Evolutionary conservation across 2,113 vertebrate species (phyloP), one percentile per base, ranked within the genome.

Genomic region (Cygnus buccinator): DNA sequence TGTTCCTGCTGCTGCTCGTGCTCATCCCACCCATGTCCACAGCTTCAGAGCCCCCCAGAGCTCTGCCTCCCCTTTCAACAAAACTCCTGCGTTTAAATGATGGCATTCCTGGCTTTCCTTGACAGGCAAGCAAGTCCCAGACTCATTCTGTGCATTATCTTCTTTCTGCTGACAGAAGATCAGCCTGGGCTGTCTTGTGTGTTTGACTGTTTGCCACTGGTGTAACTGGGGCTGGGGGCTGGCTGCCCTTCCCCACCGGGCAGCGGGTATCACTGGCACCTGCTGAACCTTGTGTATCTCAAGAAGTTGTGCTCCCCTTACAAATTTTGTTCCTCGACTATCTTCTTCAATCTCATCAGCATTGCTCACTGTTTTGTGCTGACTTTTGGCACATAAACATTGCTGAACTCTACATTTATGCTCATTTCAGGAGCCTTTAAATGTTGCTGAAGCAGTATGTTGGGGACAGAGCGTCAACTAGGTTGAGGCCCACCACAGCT

Each of bases 121-220:
- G 43, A 76, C 86, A 93, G n/a, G 17, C 37, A 48, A 35, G 63
- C 28, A 81, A 52, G 33, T 25, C 13, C 20, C 63, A 54, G 76
- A 41, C n/a, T 81, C 10, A 11, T 31, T 61, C 25, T 25, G 39
- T 54, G 37, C 52, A 20, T 26, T 26, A 44, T 17, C 63, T 81
- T 54, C 48, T 26, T 23, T 22, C 16, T 35, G 37, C 37, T 83
- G 71, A 41, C 48, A n/a, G 41, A 84, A 55, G 62, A 33, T 7
- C 0, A 0, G 37, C n/a, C 55, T 29, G 23, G 9, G 25, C 14
- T 11, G 25, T 41, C 28, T 7, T 31, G 3, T 26, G 19, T 22
- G 50, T 59, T 28, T 9, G 11, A 39, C 14, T 52, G 5, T 59
- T 31, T 33, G 7, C 31, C 21, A 6, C 28, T n/a, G 48, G 48